Evolutionary conservation across 2,888 invertebrate genomes (phyloP), one percentile per base, ranked within the genome.

Genomic region (Caenorhabditis sulstoni): DNA sequence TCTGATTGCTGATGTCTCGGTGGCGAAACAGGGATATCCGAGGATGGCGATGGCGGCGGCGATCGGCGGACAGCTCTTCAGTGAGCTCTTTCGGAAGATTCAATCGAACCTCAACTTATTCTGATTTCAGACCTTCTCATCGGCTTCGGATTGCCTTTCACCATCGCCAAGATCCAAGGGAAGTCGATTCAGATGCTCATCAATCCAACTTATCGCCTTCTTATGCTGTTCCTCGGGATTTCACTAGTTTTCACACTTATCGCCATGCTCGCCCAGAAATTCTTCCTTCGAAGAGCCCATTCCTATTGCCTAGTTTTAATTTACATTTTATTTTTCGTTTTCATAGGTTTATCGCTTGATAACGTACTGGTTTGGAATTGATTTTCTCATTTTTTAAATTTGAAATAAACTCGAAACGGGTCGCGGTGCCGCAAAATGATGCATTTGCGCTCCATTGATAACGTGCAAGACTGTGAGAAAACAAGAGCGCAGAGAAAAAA

Each of bases 31-130:
- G 84, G 94, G 94, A 1, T 93, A 92, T 87, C 93, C 93, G 0
- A 91, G 92, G 73, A 94, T 94, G 93, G 94, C 93, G 0, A 93
- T 93, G 86, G 93, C 93, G 0, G 94, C 94, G 0, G 94, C 93
- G 75, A 93, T 93, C 88, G 94, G 94, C 18, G 94, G 94, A 7
- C 94, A 94, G 1, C 91, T 94, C 70, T 93, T 94, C 87, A 94
- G 93, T 93, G 91, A 66, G 82, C 22, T 16, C 18, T 20, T 5
- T 57, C 41, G 9, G 8, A 29, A 1, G 16, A n/a, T 41, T 37
- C 8, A 8, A 14, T 57, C 29, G 3, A 20, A 29, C 5, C 18
- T 14, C 18, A 9, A 18, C 18, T 4, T 23, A n/a, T n/a, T n/a
- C n/a, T n/a, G n/a, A n/a, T 73, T 83, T 58, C 52, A 87, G 87